A percentile compares a stretch with the other conserved stretches of the same genome.
Evolutionary conservation across 2,797 vertebrate genomes (phyloP).

Genomic region (Limosa lapponica): DNA sequence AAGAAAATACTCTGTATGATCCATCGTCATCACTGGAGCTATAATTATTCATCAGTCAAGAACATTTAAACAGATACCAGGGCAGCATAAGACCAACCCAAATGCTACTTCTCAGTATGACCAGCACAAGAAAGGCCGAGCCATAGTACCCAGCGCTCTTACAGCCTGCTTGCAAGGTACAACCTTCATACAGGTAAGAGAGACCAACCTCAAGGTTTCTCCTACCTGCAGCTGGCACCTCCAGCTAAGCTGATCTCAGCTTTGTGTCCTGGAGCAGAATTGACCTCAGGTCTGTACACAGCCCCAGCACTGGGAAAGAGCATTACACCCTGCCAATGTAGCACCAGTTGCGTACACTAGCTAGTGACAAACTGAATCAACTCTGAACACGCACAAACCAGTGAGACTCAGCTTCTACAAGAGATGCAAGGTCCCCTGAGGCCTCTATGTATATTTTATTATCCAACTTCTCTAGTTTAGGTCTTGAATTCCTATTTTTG

Average conservation of each 20-base stretch:
- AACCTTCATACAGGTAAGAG: neutral
- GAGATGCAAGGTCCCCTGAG: neutral
- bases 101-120: neutral
- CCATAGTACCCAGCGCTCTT: rapidly evolving
- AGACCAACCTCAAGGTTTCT: neutral
- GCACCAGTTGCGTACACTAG: rapidly evolving
- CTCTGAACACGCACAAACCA: neutral
- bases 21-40: neutral
- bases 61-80: neutral
- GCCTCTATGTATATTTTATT: neutral
- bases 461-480: neutral
- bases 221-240: neutral
- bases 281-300: neutral
- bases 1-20: neutral
- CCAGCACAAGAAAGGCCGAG: neutral
- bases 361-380: neutral
- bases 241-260: neutral
- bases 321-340: neutral
- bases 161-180: neutral
- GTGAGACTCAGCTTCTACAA: neutral
- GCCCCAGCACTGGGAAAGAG: neutral
- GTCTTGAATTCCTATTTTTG: neutral
- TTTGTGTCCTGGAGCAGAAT: rapidly evolving
- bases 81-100: neutral
- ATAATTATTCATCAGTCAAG: neutral